phyloP scores from a whole-genome alignment of 2,888 invertebrate species.

The Atrina japonica region DNA sequence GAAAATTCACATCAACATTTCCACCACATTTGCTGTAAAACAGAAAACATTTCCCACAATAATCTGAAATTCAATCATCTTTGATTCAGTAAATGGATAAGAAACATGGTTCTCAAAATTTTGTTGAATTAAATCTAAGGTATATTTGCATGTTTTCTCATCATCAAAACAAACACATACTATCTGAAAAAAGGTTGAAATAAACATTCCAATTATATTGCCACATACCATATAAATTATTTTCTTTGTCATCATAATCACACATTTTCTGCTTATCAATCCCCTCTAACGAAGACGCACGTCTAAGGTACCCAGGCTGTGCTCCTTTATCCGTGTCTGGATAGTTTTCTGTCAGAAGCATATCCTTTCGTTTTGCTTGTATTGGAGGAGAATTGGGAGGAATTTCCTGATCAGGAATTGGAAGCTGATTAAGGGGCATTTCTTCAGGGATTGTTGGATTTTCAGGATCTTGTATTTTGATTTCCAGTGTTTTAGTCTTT shows the following conservation, averaged over 20 bases:
- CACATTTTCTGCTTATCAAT: conserved; percentile 48
- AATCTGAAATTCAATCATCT: too few species aligned
- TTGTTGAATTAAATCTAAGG: too few species aligned
- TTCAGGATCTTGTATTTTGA: conserved; percentile 63
- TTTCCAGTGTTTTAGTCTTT: conserved; percentile 55
- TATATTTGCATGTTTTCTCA: too few species aligned
- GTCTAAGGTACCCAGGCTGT: conserved; percentile 38
- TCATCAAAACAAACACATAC: too few species aligned
- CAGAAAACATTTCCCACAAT: too few species aligned
- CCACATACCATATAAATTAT: neutral
- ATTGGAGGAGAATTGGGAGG: conserved; percentile 46
- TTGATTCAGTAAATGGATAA: too few species aligned
- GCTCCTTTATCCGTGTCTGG: conserved; percentile 43
- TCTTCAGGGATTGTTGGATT: conserved; percentile 62
- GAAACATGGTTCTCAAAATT: too few species aligned
- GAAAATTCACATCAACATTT: too few species aligned
- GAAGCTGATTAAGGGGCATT: conserved; percentile 61
- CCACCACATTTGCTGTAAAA: too few species aligned
- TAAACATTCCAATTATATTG: neutral
- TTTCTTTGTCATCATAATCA: conserved; percentile 1
- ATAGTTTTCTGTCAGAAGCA: conserved; percentile 37
- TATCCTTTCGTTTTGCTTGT: conserved; percentile 43
- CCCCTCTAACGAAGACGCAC: conserved; percentile 63
- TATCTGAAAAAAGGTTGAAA: too few species aligned
- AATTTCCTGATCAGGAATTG: conserved; percentile 46